phyloP scores from a whole-genome alignment of 2,797 vertebrate genomes.

The Zenarchopterus dispar region DNA sequence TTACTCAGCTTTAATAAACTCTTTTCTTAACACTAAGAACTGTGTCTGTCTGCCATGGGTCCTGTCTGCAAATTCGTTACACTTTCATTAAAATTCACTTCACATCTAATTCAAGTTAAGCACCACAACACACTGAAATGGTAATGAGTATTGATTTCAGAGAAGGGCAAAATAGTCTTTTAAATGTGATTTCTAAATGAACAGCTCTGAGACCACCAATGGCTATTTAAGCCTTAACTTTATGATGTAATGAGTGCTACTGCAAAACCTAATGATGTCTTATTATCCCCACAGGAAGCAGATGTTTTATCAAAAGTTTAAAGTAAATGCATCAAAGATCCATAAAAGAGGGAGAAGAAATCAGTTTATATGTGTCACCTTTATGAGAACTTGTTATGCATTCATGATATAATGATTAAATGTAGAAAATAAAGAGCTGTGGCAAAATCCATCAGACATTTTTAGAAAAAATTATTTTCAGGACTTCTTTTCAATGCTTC shows the following conservation, averaged over 20 bases:
- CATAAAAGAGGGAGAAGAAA: constrained; percentile 1
- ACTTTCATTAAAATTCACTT: constrained; percentile 12
- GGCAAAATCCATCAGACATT: constrained; percentile 12
- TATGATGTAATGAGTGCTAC: constrained; percentile 8
- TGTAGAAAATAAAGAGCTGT: constrained; percentile 11
- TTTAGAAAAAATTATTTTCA: constrained; percentile 7
- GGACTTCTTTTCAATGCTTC: neutral
- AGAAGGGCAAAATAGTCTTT: constrained; percentile 1
- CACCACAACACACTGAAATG: constrained; percentile 1
- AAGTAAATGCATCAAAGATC: neutral
- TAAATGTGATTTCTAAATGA: constrained; percentile 28
- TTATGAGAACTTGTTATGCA: constrained; percentile 2
- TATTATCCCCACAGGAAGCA: neutral
- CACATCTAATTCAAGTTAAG: constrained; percentile 14
- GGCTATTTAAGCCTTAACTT: constrained; percentile 1
- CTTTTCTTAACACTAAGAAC: no score
- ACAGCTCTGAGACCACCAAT: constrained; percentile 3
- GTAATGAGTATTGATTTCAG: constrained; percentile 27
- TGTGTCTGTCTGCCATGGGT: no score
- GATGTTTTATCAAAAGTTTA: constrained; percentile 6
- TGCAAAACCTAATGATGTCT: constrained; percentile 1
- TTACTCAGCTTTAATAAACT: no score
- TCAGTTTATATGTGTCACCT: constrained; percentile 18
- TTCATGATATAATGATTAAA: neutral
- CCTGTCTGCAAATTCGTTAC: no score